Evolutionary conservation across 1,140 invertebrate genomes (phyloP).

Genomic region (Matsumurasca onukii): DNA sequence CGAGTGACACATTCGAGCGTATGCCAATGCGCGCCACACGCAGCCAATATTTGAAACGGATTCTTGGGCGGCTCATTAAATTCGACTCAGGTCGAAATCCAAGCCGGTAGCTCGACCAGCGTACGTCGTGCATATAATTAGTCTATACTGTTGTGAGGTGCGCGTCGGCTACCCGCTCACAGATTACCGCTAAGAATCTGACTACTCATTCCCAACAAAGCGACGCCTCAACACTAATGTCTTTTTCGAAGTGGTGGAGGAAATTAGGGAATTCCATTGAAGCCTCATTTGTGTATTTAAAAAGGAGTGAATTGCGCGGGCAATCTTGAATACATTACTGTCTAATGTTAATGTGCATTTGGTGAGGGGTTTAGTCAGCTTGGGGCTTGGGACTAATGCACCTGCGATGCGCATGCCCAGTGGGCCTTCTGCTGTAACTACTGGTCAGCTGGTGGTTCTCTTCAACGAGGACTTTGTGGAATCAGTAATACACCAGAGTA

Average conservation of each 20-base stretch:
- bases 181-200: conserved; percentile 6
- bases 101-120: background rate
- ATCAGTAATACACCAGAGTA: too few relatives aligned
- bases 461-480: too few relatives aligned
- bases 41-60: too few relatives aligned
- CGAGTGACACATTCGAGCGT: too few relatives aligned
- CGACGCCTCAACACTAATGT: conserved; percentile 8
- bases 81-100: background rate
- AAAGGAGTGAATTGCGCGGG: conserved; percentile 20
- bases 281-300: conserved; percentile 27
- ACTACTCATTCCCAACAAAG: conserved; percentile 22
- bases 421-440: too few relatives aligned
- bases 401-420: too few relatives aligned
- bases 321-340: conserved; percentile 25
- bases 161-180: background rate
- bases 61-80: background rate
- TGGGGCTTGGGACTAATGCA: background rate
- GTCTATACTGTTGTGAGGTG: background rate
- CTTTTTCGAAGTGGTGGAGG: conserved; percentile 25
- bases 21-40: too few relatives aligned
- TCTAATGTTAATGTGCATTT: conserved; percentile 13
- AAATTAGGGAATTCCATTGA: conserved; percentile 24
- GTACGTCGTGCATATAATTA: background rate
- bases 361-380: conserved; percentile 10
- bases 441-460: too few relatives aligned